Percentiles rank a stretch among this genome's conserved stretches.
phyloP scores from a whole-genome alignment of 2,797 vertebrate genomes.

The Sebastes umbrosus region DNA sequence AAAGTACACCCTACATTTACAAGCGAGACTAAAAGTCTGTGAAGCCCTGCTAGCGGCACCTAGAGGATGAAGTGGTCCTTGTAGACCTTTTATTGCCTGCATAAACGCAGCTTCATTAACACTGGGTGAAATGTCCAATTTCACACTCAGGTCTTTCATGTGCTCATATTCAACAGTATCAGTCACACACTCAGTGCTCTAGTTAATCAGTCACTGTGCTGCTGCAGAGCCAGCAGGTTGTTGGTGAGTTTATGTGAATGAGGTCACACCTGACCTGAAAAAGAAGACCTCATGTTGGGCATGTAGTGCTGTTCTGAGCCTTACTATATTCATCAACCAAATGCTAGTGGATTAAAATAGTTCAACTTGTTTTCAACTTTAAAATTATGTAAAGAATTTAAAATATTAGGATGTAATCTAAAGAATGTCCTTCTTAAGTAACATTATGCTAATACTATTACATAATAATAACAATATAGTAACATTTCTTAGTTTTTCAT shows the following conservation, averaged over 20 bases:
- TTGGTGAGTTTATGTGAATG: not conserved
- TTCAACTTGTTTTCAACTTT: not conserved
- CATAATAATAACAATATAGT: not conserved
- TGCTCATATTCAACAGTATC: not conserved
- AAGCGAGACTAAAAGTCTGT: not conserved
- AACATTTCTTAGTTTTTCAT: not conserved
- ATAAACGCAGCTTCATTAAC: not conserved
- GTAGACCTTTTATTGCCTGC: not conserved
- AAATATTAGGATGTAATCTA: not conserved
- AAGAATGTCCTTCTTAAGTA: not conserved
- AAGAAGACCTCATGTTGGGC: not conserved
- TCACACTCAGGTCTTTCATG: not conserved
- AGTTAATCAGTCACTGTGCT: constrained; percentile 1
- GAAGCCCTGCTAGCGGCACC: not conserved
- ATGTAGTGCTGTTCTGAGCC: not conserved
- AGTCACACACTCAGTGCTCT: not conserved
- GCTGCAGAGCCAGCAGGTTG: not conserved
- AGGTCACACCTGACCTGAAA: not conserved
- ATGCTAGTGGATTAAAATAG: not conserved
- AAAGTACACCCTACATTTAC: not conserved
- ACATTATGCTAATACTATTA: too few relatives aligned
- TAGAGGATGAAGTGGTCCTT: not conserved
- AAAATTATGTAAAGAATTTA: not conserved
- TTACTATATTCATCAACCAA: not conserved
- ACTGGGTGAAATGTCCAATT: not conserved